These are phyloP conservation scores for Allobates femoralis DNA, from an alignment of 2,797 vertebrate species.

Conservation along the genomic window DNA sequence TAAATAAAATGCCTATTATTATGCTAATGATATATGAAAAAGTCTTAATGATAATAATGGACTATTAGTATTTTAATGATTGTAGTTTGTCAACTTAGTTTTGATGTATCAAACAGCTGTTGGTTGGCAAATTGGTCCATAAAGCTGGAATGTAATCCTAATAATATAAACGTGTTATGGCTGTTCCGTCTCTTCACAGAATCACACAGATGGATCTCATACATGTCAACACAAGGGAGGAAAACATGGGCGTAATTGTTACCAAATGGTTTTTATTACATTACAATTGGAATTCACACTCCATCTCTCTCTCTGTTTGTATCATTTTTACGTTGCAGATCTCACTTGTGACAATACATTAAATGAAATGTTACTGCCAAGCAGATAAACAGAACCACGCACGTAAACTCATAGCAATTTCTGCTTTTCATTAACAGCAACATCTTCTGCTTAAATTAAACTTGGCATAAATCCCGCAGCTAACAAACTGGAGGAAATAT, in stretches of 20 bases:
- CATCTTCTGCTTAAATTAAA: neutral
- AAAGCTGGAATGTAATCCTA: constrained; percentile 17
- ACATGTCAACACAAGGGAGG: neutral
- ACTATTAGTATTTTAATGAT: neutral
- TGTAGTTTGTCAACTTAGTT: neutral
- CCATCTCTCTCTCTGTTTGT: constrained; percentile 8
- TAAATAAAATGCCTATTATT: constrained; percentile 13
- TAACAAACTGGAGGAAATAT: neutral
- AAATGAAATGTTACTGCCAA: constrained; percentile 21
- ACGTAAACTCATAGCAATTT: neutral
- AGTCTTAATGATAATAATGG: neutral
- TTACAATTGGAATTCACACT: constrained; percentile 24
- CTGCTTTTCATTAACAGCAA: constrained; percentile 1
- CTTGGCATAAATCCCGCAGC: constrained; percentile 11
- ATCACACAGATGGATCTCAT: neutral
- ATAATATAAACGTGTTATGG: neutral
- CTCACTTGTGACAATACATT: constrained; percentile 16
- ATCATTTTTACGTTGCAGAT: constrained; percentile 18
- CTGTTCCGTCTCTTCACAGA: neutral
- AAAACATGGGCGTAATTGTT: constrained; percentile 29
- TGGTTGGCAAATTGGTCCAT: constrained; percentile 2
- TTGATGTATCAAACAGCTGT: constrained; percentile 6
- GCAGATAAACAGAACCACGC: neutral
- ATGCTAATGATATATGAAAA: neutral
- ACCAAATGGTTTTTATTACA: constrained; percentile 30